Base-by-base conservation (phyloP, 2,888 invertebrate genomes). In the Diplazon laetatorius region DNA sequence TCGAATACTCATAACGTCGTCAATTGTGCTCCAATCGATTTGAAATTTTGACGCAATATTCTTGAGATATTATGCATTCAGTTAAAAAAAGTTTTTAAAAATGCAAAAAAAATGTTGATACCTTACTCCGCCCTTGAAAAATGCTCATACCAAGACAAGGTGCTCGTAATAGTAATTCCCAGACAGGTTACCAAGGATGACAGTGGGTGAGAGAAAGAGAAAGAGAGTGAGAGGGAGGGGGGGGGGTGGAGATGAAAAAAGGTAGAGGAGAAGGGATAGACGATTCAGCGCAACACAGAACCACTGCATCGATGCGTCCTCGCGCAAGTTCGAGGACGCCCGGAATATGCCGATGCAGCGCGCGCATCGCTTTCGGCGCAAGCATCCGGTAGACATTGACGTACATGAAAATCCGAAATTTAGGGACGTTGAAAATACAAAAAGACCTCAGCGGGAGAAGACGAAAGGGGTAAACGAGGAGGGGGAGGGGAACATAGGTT, bases 251-350 rank as follows among this genome's bases (percentile, higher is more conserved):
- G 9, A 20, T 12, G 18, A 37, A 18, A n/a, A 37, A 35, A 37
- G 3, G n/a, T 39, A 10, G 9, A 0, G 1, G 18, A 10, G 39
- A 5, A 20, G 6, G 59, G 37, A n/a, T 57, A 4, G 37, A 37
- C 18, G 16, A 57, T 10, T 16, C 16, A 57, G 39, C 35, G 57
- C 59, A 25, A 44, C 50, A 18, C 59, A 39, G 16, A 48, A 10
- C 59, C 22, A 37, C 55, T 22, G n/a, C 60, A 80, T 80, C 60
- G 73, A 80, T 80, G 55, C 37, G 30, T 30, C 48, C 55, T 59
- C 12, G 48, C 57, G 71, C 75, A 74, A 76, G 66, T 69, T 68
- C 79, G 63, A 60, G 74, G 66, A 37, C 70, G 42, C 39, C 16
- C 5, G n/a, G 37, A 14, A 30, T 10, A 9, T 55, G 16, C 9